Evolutionary conservation across 1,140 invertebrate species (phyloP), one percentile per base, ranked within the genome.

Genomic region (Drosophila lini): DNA sequence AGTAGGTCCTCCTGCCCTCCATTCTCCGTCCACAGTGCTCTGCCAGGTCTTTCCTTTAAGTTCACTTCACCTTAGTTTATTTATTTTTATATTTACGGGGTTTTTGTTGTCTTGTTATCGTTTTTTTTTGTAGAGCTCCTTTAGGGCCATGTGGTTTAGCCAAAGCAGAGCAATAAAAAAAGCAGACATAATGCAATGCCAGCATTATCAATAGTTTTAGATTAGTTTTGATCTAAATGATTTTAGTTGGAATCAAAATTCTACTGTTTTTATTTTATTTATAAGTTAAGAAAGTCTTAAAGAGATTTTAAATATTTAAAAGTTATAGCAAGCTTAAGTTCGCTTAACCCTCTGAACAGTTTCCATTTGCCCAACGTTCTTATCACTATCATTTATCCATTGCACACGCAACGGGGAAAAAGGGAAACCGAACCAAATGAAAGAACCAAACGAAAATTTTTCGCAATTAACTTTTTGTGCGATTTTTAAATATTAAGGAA

Each of bases 401-500:
- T 53, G 48, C 71, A 65, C 83, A 86, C 82, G 82, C 83, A 86
- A 86, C 74, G 45, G 42, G 48, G 53, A 64, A 40, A 53, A 44
- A 44, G 48, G 48, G 28, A 73, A 47, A 47, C 31, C 65, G 32
- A 59, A 71, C 45, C 36, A 41, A 78, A 69, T 19, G 31, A 52
- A 61, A 67, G 42, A 44, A 16, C 13, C 22, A 50, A 58, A 58
- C 47, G 44, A 65, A 52, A 70, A 50, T 44, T 53, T 65, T 85
- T 81, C 68, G 81, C 84, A 89, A 89, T 89, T 89, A 89, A 89
- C 84, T 82, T 84, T 80, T 60, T 62, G 55, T 65, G 55, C 50
- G 81, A 78, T 84, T 86, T 88, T 89, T 89, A 89, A 89, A 89
- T 89, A 89, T 90, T 89, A 84, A 62, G 67, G 63, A 89, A 89